Percentiles rank a stretch among this genome's conserved stretches.
Evolutionary conservation across 2,888 invertebrate genomes (phyloP).

Genomic region (Drosophila kambysellisi): DNA sequence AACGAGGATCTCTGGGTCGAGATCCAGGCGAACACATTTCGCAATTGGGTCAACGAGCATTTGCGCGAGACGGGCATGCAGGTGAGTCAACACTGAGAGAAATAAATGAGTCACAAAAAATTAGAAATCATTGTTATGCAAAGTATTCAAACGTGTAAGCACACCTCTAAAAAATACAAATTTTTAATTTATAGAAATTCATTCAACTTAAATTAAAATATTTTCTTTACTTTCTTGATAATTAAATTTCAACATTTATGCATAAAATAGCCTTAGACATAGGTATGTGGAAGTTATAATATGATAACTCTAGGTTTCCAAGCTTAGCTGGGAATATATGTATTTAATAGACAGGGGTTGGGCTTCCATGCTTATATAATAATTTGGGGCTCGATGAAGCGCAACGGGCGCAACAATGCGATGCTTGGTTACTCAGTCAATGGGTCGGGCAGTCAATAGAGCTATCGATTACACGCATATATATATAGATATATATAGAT

Average conservation of each 20-base stretch:
- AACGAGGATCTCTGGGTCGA: slow-evolving; percentile 98
- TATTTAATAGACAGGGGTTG: slow-evolving; percentile 4
- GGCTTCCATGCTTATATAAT: slow-evolving; percentile 47
- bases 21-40: slow-evolving; percentile 97
- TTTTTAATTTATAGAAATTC: not conserved
- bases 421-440: slow-evolving; percentile 58
- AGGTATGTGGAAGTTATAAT: not conserved
- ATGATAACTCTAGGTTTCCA: not conserved
- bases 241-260: not conserved
- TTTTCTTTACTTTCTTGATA: not conserved
- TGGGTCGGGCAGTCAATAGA: slow-evolving; percentile 55
- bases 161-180: not conserved
- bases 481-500: slow-evolving; percentile 10
- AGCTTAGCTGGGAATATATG: not conserved
- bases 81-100: slow-evolving; percentile 84
- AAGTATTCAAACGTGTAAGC: not conserved
- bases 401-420: slow-evolving; percentile 40
- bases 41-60: slow-evolving; percentile 99
- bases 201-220: not conserved
- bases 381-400: slow-evolving; percentile 51
- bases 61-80: slow-evolving; percentile 89
- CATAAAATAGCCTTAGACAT: not conserved
- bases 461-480: slow-evolving; percentile 49
- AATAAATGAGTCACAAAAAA: not conserved
- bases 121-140: not conserved